Evolutionary conservation across 1,140 invertebrate genomes (phyloP).

Genomic region (Ericerus pela): DNA sequence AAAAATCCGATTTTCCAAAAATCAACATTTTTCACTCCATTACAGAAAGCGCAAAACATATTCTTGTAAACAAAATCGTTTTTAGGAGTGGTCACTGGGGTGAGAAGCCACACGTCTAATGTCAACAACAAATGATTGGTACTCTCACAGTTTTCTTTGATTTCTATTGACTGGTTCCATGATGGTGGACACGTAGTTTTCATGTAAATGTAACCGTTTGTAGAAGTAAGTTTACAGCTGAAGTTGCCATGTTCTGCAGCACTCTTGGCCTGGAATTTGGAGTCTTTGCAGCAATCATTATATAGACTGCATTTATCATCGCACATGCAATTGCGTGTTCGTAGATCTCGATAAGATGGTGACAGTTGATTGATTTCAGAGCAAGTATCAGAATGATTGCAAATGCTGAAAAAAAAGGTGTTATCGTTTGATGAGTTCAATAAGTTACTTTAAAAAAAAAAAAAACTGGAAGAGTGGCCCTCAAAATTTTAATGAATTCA

Average conservation of each 20-base stretch:
- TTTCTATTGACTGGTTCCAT: not conserved
- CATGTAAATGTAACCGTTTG: not conserved
- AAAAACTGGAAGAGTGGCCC: too few species aligned
- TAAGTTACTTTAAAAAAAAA: too few species aligned
- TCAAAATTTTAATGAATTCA: too few species aligned
- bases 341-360: too few species aligned
- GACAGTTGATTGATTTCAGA: too few species aligned
- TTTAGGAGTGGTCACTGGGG: slow-evolving; percentile 32
- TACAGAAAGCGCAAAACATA: slow-evolving; percentile 39
- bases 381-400: too few species aligned
- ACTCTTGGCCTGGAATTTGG: not conserved
- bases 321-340: not conserved
- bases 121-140: not conserved
- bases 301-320: slow-evolving; percentile 4
- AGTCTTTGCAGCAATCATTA: slow-evolving; percentile 14
- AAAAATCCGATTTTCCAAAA: not conserved
- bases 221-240: not conserved
- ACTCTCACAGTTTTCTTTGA: not conserved
- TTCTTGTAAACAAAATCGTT: slow-evolving; percentile 39
- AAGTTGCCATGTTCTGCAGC: not conserved
- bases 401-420: too few species aligned
- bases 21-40: slow-evolving; percentile 27
- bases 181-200: not conserved
- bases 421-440: too few species aligned
- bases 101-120: not conserved